Conservation (phyloP, 2,113 vertebrate genomes). For the Brevimyrus niger region DNA sequence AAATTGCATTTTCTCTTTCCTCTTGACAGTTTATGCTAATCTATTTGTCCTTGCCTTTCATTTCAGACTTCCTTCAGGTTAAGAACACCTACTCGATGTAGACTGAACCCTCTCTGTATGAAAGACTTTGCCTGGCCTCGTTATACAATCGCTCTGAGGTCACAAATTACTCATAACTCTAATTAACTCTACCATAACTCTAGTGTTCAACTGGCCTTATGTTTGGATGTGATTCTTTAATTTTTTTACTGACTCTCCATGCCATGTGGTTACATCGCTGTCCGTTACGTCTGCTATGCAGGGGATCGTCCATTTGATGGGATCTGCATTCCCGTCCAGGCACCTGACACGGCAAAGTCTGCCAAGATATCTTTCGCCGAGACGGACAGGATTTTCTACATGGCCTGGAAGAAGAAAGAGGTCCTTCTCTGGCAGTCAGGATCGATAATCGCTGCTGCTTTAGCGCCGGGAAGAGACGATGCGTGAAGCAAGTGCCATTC, state of each 20-base stretch:
- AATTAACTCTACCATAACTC: neutral
- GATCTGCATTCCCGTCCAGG: neutral
- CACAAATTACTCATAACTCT: constrained; percentile 5
- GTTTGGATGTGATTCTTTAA: neutral
- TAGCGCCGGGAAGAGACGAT: neutral
- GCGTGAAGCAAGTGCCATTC: neutral
- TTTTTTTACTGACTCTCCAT: neutral
- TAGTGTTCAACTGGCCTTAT: neutral
- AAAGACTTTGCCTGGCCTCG: neutral
- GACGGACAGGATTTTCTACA: neutral
- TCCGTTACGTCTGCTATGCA: neutral
- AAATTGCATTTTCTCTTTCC: constrained; percentile 1
- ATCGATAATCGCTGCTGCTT: neutral
- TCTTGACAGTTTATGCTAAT: constrained; percentile 11
- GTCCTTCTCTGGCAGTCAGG: neutral
- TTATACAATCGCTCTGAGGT: neutral
- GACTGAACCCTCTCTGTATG: neutral
- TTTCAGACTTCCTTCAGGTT: constrained; percentile 7
- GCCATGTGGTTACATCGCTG: neutral
- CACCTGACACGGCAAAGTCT: neutral
- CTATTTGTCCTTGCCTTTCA: neutral
- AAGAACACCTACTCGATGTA: neutral
- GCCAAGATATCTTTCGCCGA: neutral
- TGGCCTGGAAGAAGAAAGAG: neutral
- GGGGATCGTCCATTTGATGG: neutral